Evolutionary conservation across 2,797 vertebrate species (phyloP).

Genomic region (Rhinichthys osculus): DNA sequence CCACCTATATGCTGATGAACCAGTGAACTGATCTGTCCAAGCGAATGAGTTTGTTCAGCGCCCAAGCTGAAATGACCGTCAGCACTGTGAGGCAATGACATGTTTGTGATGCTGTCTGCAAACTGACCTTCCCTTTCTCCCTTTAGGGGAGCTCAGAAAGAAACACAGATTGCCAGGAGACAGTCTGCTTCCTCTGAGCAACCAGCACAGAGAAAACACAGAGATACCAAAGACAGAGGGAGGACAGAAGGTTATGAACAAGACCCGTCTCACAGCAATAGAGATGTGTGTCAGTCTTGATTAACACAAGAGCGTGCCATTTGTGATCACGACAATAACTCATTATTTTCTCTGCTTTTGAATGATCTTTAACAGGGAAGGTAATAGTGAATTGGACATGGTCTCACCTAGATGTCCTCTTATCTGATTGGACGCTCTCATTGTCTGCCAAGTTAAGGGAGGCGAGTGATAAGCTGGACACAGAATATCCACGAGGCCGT

Average conservation of each 20-base stretch:
- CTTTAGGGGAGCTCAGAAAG: constrained; percentile 82
- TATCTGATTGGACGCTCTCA: constrained; percentile 87
- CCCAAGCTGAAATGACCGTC: constrained; percentile 14
- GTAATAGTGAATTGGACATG: neutral
- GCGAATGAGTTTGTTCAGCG: constrained; percentile 11
- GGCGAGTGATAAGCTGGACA: constrained; percentile 93
- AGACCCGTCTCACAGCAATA: neutral
- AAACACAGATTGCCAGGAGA: constrained; percentile 77
- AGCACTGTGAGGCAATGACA: constrained; percentile 27
- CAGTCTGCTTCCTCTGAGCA: constrained; percentile 80
- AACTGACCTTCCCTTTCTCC: constrained; percentile 84
- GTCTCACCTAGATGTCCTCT: constrained; percentile 89
- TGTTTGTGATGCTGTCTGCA: constrained; percentile 52
- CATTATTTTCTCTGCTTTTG: neutral
- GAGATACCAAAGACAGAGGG: constrained; percentile 10
- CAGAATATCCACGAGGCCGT: constrained; percentile 88
- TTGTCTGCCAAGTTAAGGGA: constrained; percentile 92
- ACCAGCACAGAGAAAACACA: constrained; percentile 50
- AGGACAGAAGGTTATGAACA: constrained; percentile 30
- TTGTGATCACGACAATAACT: neutral
- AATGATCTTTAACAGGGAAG: neutral
- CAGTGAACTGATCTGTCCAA: constrained; percentile 24
- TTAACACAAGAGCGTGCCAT: neutral
- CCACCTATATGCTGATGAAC: neutral
- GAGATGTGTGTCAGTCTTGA: neutral